A percentile compares a stretch with the other conserved stretches of the same genome.
phyloP scores from a whole-genome alignment of 2,888 invertebrate species.

The Clostera curtula region DNA sequence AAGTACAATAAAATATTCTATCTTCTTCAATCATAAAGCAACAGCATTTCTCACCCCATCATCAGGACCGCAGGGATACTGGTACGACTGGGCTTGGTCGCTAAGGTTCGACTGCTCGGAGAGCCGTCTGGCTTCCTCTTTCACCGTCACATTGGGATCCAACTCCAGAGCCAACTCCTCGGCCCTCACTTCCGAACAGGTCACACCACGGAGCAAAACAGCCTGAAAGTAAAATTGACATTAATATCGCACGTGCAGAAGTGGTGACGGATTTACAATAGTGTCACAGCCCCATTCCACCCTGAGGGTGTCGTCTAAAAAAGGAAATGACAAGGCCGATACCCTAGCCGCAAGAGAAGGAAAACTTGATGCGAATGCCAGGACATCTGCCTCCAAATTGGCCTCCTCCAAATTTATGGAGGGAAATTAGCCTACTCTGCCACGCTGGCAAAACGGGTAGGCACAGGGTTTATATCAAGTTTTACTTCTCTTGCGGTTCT shows the following conservation, averaged over 20 bases:
- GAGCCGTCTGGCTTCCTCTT: constrained; percentile 63
- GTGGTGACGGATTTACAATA: not conserved
- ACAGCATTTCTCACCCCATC: constrained; percentile 51
- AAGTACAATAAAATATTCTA: no score
- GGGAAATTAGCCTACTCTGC: no score
- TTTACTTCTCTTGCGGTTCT: no score
- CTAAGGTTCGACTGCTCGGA: constrained; percentile 69
- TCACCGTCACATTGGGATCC: constrained; percentile 63
- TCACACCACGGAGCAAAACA: constrained; percentile 62
- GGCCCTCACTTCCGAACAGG: constrained; percentile 64
- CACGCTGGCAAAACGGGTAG: no score
- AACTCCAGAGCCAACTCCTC: constrained; percentile 60
- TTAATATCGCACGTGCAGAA: not conserved
- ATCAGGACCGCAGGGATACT: constrained; percentile 58
- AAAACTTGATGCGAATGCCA: no score
- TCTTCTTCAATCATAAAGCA: not conserved
- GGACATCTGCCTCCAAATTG: no score
- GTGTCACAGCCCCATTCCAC: no score
- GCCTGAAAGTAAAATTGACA: constrained; percentile 32
- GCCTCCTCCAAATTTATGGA: no score
- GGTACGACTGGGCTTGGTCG: constrained; percentile 61
- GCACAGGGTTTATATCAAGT: no score
- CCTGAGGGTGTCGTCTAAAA: no score
- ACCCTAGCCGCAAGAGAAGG: no score
- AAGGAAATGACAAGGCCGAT: no score